These are phyloP conservation scores for Cossypha polioptera DNA, from an alignment of 2,797 vertebrate genomes.

Conservation along the genomic window DNA sequence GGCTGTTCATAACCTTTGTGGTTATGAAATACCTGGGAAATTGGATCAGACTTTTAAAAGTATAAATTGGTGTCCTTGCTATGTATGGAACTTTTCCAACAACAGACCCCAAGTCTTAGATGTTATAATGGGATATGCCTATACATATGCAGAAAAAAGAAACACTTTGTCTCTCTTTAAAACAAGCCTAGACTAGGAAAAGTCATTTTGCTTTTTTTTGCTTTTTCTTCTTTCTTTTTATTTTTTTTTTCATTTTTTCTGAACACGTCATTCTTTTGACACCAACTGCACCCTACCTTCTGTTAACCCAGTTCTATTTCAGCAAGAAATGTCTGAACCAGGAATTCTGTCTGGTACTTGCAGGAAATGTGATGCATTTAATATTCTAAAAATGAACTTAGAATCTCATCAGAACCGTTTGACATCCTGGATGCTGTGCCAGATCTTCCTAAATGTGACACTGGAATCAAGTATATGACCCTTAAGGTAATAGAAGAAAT, in stretches of 20 bases:
- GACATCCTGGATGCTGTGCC: not conserved
- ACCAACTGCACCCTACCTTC: constrained; percentile 23
- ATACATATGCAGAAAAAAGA: not conserved
- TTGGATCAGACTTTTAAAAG: not conserved
- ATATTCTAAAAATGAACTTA: not conserved
- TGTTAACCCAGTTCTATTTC: constrained; percentile 46
- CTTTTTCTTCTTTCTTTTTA: not conserved
- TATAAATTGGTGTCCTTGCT: not conserved
- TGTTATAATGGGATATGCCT: not conserved
- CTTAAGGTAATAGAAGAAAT: not conserved
- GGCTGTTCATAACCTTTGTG: rapidly evolving
- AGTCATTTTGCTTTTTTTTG: not conserved
- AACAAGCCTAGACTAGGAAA: not conserved
- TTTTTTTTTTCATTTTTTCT: not conserved
- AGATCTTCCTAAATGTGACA: not conserved
- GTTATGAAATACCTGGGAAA: not conserved
- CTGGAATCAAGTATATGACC: not conserved
- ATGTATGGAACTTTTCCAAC: not conserved
- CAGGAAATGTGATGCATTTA: not conserved
- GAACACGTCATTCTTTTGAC: not conserved
- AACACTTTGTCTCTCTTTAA: not conserved
- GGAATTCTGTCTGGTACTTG: not conserved
- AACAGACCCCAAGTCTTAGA: not conserved
- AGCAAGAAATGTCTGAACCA: constrained; percentile 5
- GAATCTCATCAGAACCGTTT: not conserved